Percentiles rank a stretch among this genome's conserved stretches.
Evolutionary conservation across 2,797 vertebrate genomes (phyloP).

Genomic region (Diglossa cyanea): DNA sequence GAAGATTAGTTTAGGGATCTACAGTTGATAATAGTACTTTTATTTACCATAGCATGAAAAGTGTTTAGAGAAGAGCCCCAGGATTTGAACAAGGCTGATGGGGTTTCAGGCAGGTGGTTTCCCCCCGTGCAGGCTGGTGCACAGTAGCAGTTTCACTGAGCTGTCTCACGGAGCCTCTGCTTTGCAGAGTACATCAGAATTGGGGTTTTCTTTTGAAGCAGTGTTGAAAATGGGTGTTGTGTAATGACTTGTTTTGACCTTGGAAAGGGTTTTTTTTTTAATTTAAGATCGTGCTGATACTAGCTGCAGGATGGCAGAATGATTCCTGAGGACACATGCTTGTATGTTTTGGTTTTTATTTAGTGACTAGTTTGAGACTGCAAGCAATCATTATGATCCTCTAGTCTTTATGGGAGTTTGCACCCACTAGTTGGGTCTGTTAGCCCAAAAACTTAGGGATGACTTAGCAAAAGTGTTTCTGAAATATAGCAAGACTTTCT

Average conservation of each 20-base stretch:
- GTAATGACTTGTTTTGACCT: background rate
- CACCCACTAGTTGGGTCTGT: background rate
- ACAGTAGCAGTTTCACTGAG: background rate
- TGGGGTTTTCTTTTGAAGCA: background rate
- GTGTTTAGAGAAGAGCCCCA: background rate
- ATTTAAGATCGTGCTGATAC: background rate
- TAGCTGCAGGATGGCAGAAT: background rate
- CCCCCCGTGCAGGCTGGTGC: background rate
- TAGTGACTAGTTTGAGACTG: background rate
- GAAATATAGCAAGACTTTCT: background rate
- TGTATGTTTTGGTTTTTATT: background rate
- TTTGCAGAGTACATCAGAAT: background rate
- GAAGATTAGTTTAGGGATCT: background rate
- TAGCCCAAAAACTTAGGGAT: background rate
- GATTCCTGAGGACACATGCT: background rate
- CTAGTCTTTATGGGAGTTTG: background rate
- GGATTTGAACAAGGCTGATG: background rate
- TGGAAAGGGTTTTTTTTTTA: background rate
- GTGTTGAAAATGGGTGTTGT: background rate
- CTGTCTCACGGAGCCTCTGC: background rate
- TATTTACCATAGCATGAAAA: background rate
- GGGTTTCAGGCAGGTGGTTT: accelerated
- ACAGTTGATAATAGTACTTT: background rate
- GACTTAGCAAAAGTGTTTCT: background rate
- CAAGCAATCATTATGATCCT: background rate